phyloP scores from a whole-genome alignment of 2,888 invertebrate genomes.

The Nephrotoma appendiculata region DNA sequence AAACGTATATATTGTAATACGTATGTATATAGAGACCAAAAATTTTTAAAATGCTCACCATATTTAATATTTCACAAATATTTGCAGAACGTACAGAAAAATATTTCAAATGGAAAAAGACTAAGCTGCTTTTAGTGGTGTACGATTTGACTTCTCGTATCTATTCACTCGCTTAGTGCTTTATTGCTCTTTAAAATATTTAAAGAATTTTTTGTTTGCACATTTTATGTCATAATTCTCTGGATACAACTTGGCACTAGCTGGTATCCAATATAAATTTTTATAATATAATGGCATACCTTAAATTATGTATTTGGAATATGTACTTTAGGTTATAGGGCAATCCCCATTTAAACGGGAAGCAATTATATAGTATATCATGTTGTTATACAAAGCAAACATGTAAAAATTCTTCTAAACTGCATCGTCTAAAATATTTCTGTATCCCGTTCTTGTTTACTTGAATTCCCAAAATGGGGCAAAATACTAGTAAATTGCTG shows the following conservation, averaged over 20 bases:
- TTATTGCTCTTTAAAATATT: not conserved
- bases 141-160: not conserved
- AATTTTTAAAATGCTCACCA: not conserved
- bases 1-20: not conserved
- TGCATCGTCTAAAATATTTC: not conserved
- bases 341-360: too few species aligned
- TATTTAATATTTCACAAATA: not conserved
- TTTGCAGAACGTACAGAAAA: not conserved
- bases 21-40: not conserved
- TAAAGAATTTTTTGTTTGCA: not conserved
- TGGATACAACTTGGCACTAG: not conserved
- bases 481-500: not conserved
- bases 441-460: not conserved
- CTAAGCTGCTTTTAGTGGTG: not conserved
- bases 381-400: too few species aligned
- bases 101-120: not conserved
- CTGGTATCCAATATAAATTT: not conserved
- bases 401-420: not conserved
- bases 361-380: too few species aligned
- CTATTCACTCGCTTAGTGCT: not conserved
- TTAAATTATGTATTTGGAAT: too few species aligned
- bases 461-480: not conserved
- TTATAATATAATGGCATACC: too few species aligned
- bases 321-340: too few species aligned
- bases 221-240: not conserved